Percentiles rank a stretch among this genome's conserved stretches.
Conservation (phyloP, 2,888 invertebrate species). For the Cataglyphis altisquamis region DNA sequence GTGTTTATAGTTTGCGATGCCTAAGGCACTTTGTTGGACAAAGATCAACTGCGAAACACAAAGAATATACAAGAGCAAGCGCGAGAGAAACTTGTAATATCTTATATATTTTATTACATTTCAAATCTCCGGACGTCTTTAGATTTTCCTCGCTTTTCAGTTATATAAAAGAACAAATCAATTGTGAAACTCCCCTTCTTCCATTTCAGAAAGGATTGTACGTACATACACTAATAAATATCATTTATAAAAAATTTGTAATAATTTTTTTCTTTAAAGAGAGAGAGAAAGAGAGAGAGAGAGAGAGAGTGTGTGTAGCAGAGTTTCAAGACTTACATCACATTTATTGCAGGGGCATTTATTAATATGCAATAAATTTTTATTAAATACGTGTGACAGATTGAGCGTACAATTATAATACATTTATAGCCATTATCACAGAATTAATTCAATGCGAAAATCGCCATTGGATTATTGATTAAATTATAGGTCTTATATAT, state of each 20-base stretch:
- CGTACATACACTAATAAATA: neutral
- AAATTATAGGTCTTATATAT: neutral
- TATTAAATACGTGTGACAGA: conserved; percentile 1
- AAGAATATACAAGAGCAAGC: conserved; percentile 6
- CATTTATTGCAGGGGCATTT: neutral
- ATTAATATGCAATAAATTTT: conserved; percentile 14
- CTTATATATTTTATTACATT: neutral
- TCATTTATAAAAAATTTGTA: neutral
- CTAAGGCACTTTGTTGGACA: conserved; percentile 23
- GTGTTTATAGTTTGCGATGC: neutral
- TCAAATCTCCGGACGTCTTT: neutral
- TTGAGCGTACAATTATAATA: conserved; percentile 5
- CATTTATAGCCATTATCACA: conserved; percentile 36
- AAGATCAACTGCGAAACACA: conserved; percentile 35
- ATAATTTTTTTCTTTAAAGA: neutral
- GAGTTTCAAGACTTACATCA: neutral
- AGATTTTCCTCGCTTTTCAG: neutral
- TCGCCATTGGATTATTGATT: conserved; percentile 22
- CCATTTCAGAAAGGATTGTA: neutral
- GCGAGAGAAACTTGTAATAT: conserved; percentile 21
- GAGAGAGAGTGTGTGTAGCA: neutral
- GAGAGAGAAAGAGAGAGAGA: neutral
- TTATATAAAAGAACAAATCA: neutral
- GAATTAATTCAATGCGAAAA: conserved; percentile 37
- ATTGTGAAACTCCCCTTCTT: neutral